These are phyloP conservation scores for Microctonus aethiopoides DNA, from an alignment of 2,888 invertebrate genomes.

Conservation along the genomic window DNA sequence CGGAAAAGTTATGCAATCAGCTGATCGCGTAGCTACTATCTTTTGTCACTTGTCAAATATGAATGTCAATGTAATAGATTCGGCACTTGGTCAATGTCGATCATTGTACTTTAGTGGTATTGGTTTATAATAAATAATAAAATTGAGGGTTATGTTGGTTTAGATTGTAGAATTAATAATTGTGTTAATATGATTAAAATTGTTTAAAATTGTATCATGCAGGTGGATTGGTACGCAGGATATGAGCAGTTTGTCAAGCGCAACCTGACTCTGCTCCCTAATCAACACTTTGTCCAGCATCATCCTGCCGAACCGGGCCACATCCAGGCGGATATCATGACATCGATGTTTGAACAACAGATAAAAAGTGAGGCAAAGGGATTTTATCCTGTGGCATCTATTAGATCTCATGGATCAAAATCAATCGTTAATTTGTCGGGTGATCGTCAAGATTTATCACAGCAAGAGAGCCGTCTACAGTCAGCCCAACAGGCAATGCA, in stretches of 20 bases:
- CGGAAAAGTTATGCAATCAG: constrained; percentile 67
- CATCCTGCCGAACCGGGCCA: constrained; percentile 54
- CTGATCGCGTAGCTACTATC: constrained; percentile 62
- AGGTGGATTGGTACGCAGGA: constrained; percentile 68
- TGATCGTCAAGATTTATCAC: constrained; percentile 63
- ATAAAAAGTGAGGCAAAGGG: constrained; percentile 79
- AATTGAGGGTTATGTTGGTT: constrained; percentile 6
- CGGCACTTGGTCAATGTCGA: constrained; percentile 25
- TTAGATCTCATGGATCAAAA: constrained; percentile 64
- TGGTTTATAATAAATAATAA: neutral
- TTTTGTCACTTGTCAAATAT: constrained; percentile 67
- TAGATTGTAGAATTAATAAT: neutral
- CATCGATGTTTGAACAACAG: constrained; percentile 77
- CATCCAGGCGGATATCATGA: constrained; percentile 60
- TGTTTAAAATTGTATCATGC: constrained; percentile 44
- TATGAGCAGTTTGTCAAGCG: constrained; percentile 68
- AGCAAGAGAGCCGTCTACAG: constrained; percentile 66
- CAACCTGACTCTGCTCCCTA: constrained; percentile 67
- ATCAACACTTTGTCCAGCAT: constrained; percentile 57
- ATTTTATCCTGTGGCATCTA: constrained; percentile 69
- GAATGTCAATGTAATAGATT: constrained; percentile 57
- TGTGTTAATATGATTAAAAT: neutral
- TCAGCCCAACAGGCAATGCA: constrained; percentile 52
- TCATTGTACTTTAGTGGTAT: constrained; percentile 9
- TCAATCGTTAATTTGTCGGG: constrained; percentile 65